Evolutionary conservation across 2,888 invertebrate genomes (phyloP).

Genomic region (Mythimna loreyi): DNA sequence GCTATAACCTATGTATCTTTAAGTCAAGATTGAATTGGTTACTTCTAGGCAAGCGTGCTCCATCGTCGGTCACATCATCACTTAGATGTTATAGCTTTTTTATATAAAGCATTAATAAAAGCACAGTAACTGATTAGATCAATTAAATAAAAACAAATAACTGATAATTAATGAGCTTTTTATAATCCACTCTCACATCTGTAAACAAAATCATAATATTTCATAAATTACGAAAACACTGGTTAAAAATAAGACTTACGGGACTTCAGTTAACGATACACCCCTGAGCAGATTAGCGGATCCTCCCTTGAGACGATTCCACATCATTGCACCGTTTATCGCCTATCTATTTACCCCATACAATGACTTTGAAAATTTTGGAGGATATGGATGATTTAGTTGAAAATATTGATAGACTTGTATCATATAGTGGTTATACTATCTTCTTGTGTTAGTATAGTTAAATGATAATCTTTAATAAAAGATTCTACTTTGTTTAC

Average conservation of each 20-base stretch:
- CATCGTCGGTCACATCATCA: too few relatives aligned
- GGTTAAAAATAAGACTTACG: conserved; percentile 39
- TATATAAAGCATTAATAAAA: not conserved
- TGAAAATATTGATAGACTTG: conserved; percentile 1
- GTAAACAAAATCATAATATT: conserved; percentile 7
- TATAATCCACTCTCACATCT: not conserved
- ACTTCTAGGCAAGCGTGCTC: too few relatives aligned
- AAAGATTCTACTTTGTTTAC: too few relatives aligned
- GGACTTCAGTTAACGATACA: conserved; percentile 68
- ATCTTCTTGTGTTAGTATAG: too few relatives aligned
- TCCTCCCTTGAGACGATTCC: conserved; percentile 68
- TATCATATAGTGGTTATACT: too few relatives aligned
- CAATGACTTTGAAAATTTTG: conserved; percentile 41
- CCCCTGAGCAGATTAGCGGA: conserved; percentile 73
- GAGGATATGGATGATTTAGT: conserved; percentile 6
- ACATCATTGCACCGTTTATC: conserved; percentile 73
- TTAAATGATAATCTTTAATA: too few relatives aligned
- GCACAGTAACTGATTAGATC: too few relatives aligned
- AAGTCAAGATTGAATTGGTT: too few relatives aligned
- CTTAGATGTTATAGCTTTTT: not conserved
- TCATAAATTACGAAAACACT: conserved; percentile 14
- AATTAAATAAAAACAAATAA: not conserved
- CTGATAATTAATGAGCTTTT: not conserved
- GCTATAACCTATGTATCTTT: too few relatives aligned
- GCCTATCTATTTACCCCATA: conserved; percentile 62